Conservation (phyloP, 1,140 invertebrate genomes). For the Leptinotarsa lineolata region DNA sequence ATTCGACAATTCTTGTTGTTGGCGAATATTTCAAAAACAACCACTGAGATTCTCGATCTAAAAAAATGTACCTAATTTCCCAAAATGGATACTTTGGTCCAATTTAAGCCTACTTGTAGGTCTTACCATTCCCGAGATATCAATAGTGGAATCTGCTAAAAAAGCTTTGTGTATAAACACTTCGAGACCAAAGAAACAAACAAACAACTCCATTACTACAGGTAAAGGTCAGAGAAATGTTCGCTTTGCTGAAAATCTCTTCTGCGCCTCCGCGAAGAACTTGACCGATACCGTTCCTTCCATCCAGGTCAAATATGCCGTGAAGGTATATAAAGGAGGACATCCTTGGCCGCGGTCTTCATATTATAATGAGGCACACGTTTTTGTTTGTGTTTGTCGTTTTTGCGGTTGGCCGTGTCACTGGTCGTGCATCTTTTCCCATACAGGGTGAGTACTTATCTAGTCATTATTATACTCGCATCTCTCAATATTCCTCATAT, state of each 20-base stretch:
- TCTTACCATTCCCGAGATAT: no score
- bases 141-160: no score
- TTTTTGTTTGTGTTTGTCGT: slow-evolving; percentile 26
- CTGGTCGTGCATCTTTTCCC: slow-evolving; percentile 9
- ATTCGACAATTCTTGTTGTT: no score
- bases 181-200: neutral
- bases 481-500: neutral
- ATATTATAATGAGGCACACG: slow-evolving; percentile 33
- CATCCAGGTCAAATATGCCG: slow-evolving; percentile 33
- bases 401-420: slow-evolving; percentile 21
- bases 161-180: neutral
- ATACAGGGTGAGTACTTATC: slow-evolving; percentile 9
- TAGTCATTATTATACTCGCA: neutral
- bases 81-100: no score
- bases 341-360: slow-evolving; percentile 4
- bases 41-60: no score
- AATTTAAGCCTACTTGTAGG: no score
- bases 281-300: slow-evolving; percentile 29
- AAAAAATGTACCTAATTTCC: no score
- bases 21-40: no score
- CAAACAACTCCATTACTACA: no score
- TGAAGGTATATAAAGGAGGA: slow-evolving; percentile 28
- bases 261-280: slow-evolving; percentile 23
- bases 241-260: neutral
- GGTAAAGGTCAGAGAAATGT: no score